Base-by-base conservation (phyloP, 2,797 vertebrate species). In the Gymnothorax javanicus region DNA sequence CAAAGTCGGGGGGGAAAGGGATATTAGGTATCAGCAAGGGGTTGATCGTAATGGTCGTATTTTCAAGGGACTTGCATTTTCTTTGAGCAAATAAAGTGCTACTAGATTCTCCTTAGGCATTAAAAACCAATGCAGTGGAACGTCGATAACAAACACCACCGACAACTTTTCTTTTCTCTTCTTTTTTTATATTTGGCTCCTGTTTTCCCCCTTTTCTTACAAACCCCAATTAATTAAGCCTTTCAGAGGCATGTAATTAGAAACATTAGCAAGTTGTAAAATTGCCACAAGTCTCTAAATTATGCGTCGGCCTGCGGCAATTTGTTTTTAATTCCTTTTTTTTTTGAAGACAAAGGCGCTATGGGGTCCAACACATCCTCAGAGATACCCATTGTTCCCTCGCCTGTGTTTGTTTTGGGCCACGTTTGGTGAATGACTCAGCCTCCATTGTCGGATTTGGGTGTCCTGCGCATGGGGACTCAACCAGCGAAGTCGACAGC, bases 21-120 rank as follows among this genome's bases (percentile, higher is more conserved):
- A 98, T 99, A 99, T 99, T 99, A 99, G 98, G 97, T 98, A 98
- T 97, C 98, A 99, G 98, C 97, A 96, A 98, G 98, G 98, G 98
- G 98, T 98, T 98, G 97, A 98, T 98, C 97, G 96, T 98, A 98
- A 99, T 98, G 97, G 98, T 96, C 95, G 95, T 96, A 95, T 98
- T 98, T 98, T 97, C 95, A 94, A 97, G 96, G 97, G 97, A 97
- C 97, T 98, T 97, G 97, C 97, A 97, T 98, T 99, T 99, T 98
- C 97, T 97, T 97, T 97, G 96, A 97, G 97, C 97, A 97, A 98
- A 97, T 97, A 98, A 96, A 98, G 97, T 97, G 97, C 96, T 97
- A 97, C 97, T 99, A 99, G 99, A 99, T 99, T 99, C 98, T 99
- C 97, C 96, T 96, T 97, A 97, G 97, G 97, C 98, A 97, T 97